phyloP scores from a whole-genome alignment of 2,797 vertebrate species.

The Pterois miles region DNA sequence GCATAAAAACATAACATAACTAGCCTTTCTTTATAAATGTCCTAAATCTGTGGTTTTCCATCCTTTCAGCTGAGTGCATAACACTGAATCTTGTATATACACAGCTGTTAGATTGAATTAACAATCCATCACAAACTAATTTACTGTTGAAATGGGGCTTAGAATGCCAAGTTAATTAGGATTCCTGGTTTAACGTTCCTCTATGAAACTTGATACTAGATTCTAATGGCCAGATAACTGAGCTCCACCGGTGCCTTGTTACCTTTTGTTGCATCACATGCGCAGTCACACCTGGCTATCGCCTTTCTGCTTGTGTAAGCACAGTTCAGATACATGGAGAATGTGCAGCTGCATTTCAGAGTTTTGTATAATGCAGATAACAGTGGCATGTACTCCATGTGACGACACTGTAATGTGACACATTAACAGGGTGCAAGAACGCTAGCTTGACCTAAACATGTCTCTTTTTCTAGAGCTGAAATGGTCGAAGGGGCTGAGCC shows the following conservation, averaged over 20 bases:
- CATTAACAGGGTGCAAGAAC: background rate
- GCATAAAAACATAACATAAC: background rate
- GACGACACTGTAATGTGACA: background rate
- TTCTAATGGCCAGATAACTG: slow-evolving; percentile 10
- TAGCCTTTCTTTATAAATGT: background rate
- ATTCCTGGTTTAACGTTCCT: slow-evolving; percentile 23
- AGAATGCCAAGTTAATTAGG: background rate
- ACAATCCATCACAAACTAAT: background rate
- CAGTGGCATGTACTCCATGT: background rate
- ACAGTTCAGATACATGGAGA: slow-evolving; percentile 18
- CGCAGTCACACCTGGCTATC: slow-evolving; percentile 47
- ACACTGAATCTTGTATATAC: background rate
- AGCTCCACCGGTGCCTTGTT: slow-evolving; percentile 36
- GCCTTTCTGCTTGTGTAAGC: slow-evolving; percentile 48
- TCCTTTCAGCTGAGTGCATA: background rate
- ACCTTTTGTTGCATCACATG: slow-evolving; percentile 47
- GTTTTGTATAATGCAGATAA: slow-evolving; percentile 15
- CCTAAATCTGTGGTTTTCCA: background rate
- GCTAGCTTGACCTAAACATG: slow-evolving; percentile 11
- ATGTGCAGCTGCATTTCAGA: background rate
- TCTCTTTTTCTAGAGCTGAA: slow-evolving; percentile 63
- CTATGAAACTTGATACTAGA: slow-evolving; percentile 32
- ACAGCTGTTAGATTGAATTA: background rate
- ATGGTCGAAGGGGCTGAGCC: slow-evolving; percentile 36
- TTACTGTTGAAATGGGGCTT: background rate